phyloP scores from a whole-genome alignment of 2,113 vertebrate species.

The Grantiella picta region DNA sequence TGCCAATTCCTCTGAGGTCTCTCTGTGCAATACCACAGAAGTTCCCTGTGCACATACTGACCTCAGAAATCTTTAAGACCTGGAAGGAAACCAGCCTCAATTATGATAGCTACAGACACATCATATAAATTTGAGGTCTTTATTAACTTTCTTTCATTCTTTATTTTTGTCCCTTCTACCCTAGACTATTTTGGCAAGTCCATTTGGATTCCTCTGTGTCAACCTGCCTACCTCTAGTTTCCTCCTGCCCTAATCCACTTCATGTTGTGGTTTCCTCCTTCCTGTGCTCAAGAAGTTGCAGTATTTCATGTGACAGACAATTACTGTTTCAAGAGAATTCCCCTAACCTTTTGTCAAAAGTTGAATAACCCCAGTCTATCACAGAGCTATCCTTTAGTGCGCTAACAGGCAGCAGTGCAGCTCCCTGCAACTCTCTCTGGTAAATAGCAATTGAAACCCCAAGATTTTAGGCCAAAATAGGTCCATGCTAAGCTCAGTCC shows the following conservation, averaged over 20 bases:
- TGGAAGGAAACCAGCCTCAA: background rate
- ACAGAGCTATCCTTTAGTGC: background rate
- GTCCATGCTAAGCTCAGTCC: background rate
- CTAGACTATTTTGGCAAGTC: background rate
- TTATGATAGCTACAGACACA: background rate
- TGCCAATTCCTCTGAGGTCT: background rate
- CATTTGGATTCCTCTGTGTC: background rate
- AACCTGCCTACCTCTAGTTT: background rate
- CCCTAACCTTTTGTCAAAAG: slow-evolving; percentile 53
- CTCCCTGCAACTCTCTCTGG: background rate
- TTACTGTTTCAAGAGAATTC: slow-evolving; percentile 31
- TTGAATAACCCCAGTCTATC: slow-evolving; percentile 40
- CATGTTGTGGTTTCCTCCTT: background rate
- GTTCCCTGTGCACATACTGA: background rate
- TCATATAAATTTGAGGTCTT: background rate
- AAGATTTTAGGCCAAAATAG: background rate
- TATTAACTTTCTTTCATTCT: background rate
- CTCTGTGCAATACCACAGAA: background rate
- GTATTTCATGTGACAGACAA: slow-evolving; percentile 46
- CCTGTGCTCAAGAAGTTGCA: background rate
- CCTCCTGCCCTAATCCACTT: background rate
- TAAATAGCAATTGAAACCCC: background rate
- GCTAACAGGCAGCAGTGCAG: slow-evolving; percentile 2
- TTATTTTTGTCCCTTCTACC: background rate
- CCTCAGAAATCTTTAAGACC: background rate